A percentile compares a stretch with the other conserved stretches of the same genome.
Conservation (phyloP, 2,888 invertebrate species). For the Lasius fuliginosus region DNA sequence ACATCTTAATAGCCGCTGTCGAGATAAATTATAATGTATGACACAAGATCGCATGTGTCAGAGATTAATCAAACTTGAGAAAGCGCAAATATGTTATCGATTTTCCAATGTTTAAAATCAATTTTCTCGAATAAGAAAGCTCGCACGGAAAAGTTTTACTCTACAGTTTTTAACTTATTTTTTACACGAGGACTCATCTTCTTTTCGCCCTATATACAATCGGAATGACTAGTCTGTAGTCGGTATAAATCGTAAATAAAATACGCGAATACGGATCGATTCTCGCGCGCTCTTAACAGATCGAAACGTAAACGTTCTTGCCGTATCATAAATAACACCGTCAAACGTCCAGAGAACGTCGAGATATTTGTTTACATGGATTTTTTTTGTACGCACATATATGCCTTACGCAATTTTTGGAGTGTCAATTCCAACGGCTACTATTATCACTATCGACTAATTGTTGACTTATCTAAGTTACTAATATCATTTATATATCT, state of each 20-base stretch:
- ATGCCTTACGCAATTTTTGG: slow-evolving; percentile 50
- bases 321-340: background rate
- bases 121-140: background rate
- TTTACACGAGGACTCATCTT: background rate
- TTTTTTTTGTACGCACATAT: slow-evolving; percentile 32
- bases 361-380: slow-evolving; percentile 15
- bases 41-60: background rate
- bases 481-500: slow-evolving; percentile 27
- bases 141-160: background rate
- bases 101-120: background rate
- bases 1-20: background rate
- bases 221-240: background rate
- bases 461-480: slow-evolving; percentile 50
- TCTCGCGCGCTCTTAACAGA: slow-evolving; percentile 24
- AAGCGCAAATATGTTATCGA: background rate
- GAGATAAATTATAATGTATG: background rate
- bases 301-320: background rate
- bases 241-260: background rate
- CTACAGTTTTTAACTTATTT: background rate
- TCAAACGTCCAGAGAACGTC: slow-evolving; percentile 9
- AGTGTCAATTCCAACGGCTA: slow-evolving; percentile 68
- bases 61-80: background rate
- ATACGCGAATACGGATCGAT: slow-evolving; percentile 20
- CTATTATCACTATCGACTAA: slow-evolving; percentile 37
- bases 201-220: background rate